Evolutionary conservation across 2,888 invertebrate species (phyloP).

Genomic region (Campoplex capitator): DNA sequence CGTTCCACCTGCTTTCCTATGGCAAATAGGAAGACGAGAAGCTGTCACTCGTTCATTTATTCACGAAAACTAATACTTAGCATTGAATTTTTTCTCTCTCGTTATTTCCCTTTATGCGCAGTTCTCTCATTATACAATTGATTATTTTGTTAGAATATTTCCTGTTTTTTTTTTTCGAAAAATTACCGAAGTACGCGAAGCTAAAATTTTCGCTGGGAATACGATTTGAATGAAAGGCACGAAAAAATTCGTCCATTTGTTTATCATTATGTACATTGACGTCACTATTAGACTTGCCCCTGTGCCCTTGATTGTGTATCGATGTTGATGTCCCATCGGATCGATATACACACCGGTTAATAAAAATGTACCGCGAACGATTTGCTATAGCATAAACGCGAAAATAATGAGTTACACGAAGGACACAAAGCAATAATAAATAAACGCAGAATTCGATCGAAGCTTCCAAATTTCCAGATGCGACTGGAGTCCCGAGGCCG

Average conservation of each 20-base stretch:
- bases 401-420: conserved; percentile 7
- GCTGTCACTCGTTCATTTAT: background rate
- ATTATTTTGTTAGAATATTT: background rate
- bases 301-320: background rate
- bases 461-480: background rate
- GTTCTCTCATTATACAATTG: too few species aligned
- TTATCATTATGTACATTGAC: background rate
- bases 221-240: background rate
- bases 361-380: background rate
- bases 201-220: background rate
- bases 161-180: background rate
- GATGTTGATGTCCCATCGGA: conserved; percentile 1
- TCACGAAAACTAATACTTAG: background rate
- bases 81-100: background rate
- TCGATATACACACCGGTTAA: conserved; percentile 4
- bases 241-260: conserved; percentile 1
- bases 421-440: background rate
- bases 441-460: background rate
- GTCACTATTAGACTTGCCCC: background rate
- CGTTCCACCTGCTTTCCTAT: background rate
- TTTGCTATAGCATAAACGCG: background rate
- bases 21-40: background rate
- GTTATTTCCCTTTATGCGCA: background rate
- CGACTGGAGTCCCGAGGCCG: conserved; percentile 31
- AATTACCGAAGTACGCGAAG: too few species aligned